phyloP scores from a whole-genome alignment of 2,888 invertebrate species.

The Ptychoptera contaminata region DNA sequence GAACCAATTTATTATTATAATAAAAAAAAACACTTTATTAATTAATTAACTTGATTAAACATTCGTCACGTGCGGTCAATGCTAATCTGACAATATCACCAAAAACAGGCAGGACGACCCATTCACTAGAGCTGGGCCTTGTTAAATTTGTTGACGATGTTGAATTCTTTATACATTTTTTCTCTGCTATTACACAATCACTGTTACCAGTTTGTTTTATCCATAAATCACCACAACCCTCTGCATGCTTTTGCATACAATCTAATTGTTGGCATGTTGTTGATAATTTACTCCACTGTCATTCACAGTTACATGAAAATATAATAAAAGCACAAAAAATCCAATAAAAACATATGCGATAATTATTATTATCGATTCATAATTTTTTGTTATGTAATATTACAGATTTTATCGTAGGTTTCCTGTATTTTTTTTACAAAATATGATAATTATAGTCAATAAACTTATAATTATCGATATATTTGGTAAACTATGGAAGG shows the following conservation, averaged over 20 bases:
- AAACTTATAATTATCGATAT: no score
- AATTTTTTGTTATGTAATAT: no score
- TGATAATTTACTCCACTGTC: conserved; percentile 29
- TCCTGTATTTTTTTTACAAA: no score
- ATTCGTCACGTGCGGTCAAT: conserved; percentile 28
- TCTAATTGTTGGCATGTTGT: conserved; percentile 29
- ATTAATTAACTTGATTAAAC: conserved; percentile 26
- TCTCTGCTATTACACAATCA: conserved; percentile 6
- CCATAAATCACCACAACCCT: conserved; percentile 31
- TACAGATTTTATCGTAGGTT: no score
- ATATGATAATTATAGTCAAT: no score
- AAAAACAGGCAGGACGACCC: conserved; percentile 33
- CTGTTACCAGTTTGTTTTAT: conserved; percentile 24
- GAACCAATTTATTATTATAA: not conserved
- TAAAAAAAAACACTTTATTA: not conserved
- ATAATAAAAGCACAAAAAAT: not conserved
- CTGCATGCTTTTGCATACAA: conserved; percentile 30
- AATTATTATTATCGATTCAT: no score
- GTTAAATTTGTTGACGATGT: conserved; percentile 11
- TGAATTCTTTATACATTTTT: conserved; percentile 11
- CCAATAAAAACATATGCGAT: not conserved
- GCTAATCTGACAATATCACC: conserved; percentile 32
- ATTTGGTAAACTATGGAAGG: no score
- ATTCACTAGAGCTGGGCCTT: conserved; percentile 16
- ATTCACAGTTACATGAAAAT: not conserved